phyloP scores from a whole-genome alignment of 2,113 vertebrate species.

The Brachyhypopomus gauderio region DNA sequence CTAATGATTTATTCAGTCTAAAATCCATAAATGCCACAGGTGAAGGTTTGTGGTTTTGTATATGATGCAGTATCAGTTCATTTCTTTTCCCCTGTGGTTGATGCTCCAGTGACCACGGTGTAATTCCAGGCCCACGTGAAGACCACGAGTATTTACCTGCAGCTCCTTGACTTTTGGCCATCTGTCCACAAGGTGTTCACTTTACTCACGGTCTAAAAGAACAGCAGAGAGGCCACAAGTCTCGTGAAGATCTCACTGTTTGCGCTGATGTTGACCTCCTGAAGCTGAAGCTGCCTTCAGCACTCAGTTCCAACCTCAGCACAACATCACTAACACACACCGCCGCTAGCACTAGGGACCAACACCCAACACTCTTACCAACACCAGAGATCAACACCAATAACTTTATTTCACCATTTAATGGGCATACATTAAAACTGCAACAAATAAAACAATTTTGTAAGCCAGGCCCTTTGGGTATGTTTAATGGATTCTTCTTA shows the following conservation, averaged over 20 bases:
- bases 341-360: no score
- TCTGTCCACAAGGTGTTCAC: not conserved
- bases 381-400: not conserved
- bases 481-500: not conserved
- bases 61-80: not conserved
- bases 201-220: constrained; percentile 3
- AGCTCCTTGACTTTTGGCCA: no score
- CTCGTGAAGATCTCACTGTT: constrained; percentile 7
- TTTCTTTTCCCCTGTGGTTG: not conserved
- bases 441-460: not conserved
- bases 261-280: constrained; percentile 18
- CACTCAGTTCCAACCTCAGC: constrained; percentile 27
- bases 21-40: no score
- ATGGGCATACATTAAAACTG: not conserved
- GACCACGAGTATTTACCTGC: not conserved
- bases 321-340: constrained; percentile 16
- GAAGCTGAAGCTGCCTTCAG: constrained; percentile 10
- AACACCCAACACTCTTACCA: no score
- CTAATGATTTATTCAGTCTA: no score
- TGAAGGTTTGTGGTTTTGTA: not conserved
- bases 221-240: constrained; percentile 10
- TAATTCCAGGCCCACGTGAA: not conserved
- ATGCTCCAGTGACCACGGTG: not conserved
- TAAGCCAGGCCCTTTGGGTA: not conserved
- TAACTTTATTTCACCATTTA: not conserved